Evolutionary conservation across 1,140 invertebrate species (phyloP).

Genomic region (Drosophila insularis): DNA sequence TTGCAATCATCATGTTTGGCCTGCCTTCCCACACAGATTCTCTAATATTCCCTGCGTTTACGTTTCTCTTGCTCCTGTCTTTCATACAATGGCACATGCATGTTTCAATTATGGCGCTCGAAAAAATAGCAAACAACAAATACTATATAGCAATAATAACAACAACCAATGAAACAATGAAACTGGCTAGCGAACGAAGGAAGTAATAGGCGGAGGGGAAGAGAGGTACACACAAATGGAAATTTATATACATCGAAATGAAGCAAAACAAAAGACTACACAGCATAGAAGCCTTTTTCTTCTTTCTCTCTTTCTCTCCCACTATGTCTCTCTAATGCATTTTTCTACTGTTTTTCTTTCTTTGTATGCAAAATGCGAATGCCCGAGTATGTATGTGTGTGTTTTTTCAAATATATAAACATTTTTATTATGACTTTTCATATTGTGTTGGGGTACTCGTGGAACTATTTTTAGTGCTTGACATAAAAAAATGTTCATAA

Average conservation of each 20-base stretch:
- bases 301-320: slow-evolving; percentile 1
- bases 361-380: neutral
- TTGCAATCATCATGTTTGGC: slow-evolving; percentile 46
- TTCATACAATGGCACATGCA: slow-evolving; percentile 57
- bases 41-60: neutral
- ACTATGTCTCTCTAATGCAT: slow-evolving; percentile 33
- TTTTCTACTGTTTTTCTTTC: slow-evolving; percentile 43
- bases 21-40: neutral
- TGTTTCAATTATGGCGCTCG: slow-evolving; percentile 61
- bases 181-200: neutral
- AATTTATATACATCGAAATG: slow-evolving; percentile 61
- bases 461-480: slow-evolving; percentile 16
- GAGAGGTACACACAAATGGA: slow-evolving; percentile 46
- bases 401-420: slow-evolving; percentile 19
- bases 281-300: slow-evolving; percentile 35
- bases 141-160: slow-evolving; percentile 17
- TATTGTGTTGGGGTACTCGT: neutral
- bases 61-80: slow-evolving; percentile 28
- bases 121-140: slow-evolving; percentile 1
- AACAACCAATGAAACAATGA: slow-evolving; percentile 37
- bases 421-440: slow-evolving; percentile 30
- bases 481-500: neutral
- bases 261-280: slow-evolving; percentile 39
- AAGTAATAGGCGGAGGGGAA: neutral
- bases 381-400: neutral